Percentiles rank a stretch among this genome's conserved stretches.
phyloP scores from a whole-genome alignment of 2,888 invertebrate genomes.

The Tridacna gigas region DNA sequence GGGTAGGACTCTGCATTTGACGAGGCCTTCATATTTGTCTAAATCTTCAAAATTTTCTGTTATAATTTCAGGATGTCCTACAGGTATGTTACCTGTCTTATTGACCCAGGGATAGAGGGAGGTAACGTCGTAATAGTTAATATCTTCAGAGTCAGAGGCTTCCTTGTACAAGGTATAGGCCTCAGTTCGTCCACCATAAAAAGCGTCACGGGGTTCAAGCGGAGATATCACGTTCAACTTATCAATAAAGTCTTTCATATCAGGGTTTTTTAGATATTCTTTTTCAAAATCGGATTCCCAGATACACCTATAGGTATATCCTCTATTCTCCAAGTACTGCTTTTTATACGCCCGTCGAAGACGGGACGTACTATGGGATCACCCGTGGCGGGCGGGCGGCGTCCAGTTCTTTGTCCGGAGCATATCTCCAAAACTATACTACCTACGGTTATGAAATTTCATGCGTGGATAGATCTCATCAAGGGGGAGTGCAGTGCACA shows the following conservation, averaged over 20 bases:
- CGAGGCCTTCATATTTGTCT: conserved; percentile 70
- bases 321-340: conserved; percentile 24
- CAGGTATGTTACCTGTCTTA: conserved; percentile 67
- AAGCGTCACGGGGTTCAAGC: conserved; percentile 71
- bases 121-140: conserved; percentile 53
- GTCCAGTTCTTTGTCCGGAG: too few species aligned
- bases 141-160: conserved; percentile 45
- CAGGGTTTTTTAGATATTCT: conserved; percentile 51
- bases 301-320: conserved; percentile 21
- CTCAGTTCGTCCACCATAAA: conserved; percentile 74
- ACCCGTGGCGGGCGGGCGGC: too few species aligned
- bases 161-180: conserved; percentile 69
- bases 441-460: too few species aligned
- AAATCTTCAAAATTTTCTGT: conserved; percentile 66
- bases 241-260: conserved; percentile 54
- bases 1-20: conserved; percentile 72
- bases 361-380: too few species aligned
- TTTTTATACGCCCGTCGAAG: too few species aligned
- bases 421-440: too few species aligned
- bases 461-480: too few species aligned
- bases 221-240: conserved; percentile 51
- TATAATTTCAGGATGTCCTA: conserved; percentile 72
- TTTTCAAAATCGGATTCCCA: conserved; percentile 56
- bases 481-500: too few species aligned
- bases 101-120: conserved; percentile 74